Base-by-base conservation (phyloP, 1,140 invertebrate species). In the Chelonus insularis region DNA sequence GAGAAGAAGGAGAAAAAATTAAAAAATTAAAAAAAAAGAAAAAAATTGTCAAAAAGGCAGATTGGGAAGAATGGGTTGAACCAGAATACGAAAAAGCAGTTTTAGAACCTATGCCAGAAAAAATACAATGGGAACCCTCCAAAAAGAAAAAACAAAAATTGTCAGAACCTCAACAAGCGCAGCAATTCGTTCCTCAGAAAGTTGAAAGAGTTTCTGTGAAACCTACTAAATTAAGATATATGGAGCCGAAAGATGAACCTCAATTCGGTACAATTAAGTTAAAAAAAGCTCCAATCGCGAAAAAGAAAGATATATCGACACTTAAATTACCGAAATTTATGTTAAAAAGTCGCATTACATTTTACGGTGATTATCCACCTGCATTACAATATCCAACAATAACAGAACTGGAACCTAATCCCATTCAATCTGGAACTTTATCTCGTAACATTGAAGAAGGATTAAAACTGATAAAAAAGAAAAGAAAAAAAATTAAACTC, bases 361-460 rank as follows among this genome's bases (percentile, higher is more conserved):
- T 82, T 59, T 71, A 88, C 8, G 78, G 74, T 36, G 84, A 87
- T 59, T 89, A 86, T 81, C 87, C 87, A 16, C 81, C 87, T 59
- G 65, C 77, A 63, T 70, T 85, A 62, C 70, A 82, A 32, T 79
- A 78, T 60, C 83, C 84, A 1, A 57, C 74, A 12, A 77, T 87
- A 12, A 82, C 78, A 11, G 69, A 72, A 48, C 58, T 87, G 1
- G 81, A 84, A 68, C 82, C 85, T 67, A 82, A 85, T 68, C 77
- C 79, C 61, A 80, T 82, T 12, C 82, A 89, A 75, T 80, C 83
- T 69, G 89, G 89, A 21, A 83, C 87, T 60, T 64, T 91, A 14
- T 89, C 88, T 0, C 81, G 89, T 76, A 91, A 89, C 76, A 78
- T 87, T 0, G 83, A 86, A 74, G 89, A 90, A 79, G 88, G 88